Conservation (phyloP, 2,888 invertebrate genomes). For the Cephus sareptanus region DNA sequence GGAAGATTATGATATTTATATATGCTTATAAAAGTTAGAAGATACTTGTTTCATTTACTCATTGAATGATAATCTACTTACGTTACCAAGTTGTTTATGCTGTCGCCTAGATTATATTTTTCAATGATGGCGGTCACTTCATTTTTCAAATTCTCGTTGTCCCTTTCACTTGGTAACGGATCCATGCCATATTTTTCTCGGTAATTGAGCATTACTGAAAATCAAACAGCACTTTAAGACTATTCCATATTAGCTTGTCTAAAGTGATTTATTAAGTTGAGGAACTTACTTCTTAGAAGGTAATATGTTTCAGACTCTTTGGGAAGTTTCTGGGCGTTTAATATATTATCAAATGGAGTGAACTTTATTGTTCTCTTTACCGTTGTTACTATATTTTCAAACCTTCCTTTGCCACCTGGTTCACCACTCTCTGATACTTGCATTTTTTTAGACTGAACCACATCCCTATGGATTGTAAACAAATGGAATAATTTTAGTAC, state of each 20-base stretch:
- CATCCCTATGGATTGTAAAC: constrained; percentile 64
- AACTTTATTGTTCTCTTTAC: constrained; percentile 75
- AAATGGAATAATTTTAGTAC: background rate
- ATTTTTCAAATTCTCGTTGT: constrained; percentile 72
- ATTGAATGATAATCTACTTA: constrained; percentile 49
- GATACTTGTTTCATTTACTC: background rate
- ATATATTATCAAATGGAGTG: constrained; percentile 75
- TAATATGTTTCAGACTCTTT: constrained; percentile 72
- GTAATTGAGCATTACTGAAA: constrained; percentile 79
- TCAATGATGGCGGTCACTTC: constrained; percentile 56
- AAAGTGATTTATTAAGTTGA: background rate
- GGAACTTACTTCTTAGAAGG: constrained; percentile 73
- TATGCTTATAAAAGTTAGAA: background rate
- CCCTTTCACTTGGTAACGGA: constrained; percentile 75
- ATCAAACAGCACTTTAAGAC: constrained; percentile 22
- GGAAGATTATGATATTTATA: background rate
- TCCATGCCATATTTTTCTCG: constrained; percentile 77
- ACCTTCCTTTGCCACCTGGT: constrained; percentile 54
- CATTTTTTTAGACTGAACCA: constrained; percentile 64
- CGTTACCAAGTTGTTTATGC: constrained; percentile 67
- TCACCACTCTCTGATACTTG: constrained; percentile 72
- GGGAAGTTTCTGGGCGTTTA: constrained; percentile 68
- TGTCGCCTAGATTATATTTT: constrained; percentile 58
- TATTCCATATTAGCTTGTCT: constrained; percentile 12
- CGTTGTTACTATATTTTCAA: constrained; percentile 72